Base-by-base conservation (phyloP, 2,797 vertebrate genomes). In the Gadopsis bispinosus region DNA sequence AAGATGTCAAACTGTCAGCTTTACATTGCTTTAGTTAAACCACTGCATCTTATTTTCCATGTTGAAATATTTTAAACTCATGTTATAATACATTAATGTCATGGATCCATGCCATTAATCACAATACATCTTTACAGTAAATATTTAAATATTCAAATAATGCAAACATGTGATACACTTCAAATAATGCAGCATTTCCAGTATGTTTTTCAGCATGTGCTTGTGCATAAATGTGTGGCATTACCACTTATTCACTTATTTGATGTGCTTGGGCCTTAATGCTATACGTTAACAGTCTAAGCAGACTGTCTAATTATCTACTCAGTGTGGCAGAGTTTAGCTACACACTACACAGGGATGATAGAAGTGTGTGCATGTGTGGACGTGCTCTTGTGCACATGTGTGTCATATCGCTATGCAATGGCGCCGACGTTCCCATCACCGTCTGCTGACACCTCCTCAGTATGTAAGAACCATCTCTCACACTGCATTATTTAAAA, bases 401-500 rank as follows among this genome's bases (percentile, higher is more conserved):
- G 66, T 67, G 85, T 93, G 92, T 89, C 88, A 91, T 83, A 83
- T 85, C 84, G 89, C 75, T 86, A 83, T 93, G 91, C 87, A 87
- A 86, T 65, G 85, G 83, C 80, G 81, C 83, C 87, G 87, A 93
- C 58, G 77, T 75, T 90, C 82, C 84, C 81, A 88, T 90, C 92
- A 91, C 92, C 90, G 88, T 85, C 81, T 85, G 89, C 90, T 86
- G 90, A 91, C 88, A 90, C 85, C 88, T 92, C 86, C 77, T 93
- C 91, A 84, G 90, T 90, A 85, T 93, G 92, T 92, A 91, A 83
- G 77, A 92, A 85, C 82, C 88, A 83, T 92, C 92, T 88, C 86
- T 84, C 88, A 55, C 79, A 39, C 84, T 95, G 92, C 92, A 94
- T 95, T 94, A 95, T 95, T 95, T 94, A 95, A 92, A 88, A 88